Conservation (phyloP, 2,888 invertebrate species). For the Anorthoa munda region DNA sequence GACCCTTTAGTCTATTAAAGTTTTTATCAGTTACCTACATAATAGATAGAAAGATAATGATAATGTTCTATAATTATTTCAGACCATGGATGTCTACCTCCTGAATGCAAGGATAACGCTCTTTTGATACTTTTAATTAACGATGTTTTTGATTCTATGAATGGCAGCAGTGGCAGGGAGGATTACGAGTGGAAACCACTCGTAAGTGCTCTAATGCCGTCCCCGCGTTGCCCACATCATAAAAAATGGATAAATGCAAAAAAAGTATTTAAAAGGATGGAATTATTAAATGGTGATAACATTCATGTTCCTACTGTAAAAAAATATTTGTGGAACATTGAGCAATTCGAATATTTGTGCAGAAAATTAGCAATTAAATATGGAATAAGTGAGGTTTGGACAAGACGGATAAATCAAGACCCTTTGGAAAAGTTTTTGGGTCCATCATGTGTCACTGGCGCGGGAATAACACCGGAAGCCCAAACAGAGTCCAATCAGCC, state of each 20-base stretch:
- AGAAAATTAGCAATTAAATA: neutral
- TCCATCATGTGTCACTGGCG: neutral
- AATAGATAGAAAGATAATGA: too few species aligned
- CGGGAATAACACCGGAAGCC: neutral
- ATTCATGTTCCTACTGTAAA: slow-evolving; percentile 6
- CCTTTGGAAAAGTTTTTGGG: slow-evolving; percentile 13
- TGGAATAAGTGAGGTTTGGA: slow-evolving; percentile 23
- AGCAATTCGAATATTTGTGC: neutral
- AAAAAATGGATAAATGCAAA: slow-evolving; percentile 14
- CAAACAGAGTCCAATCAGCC: neutral
- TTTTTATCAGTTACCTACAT: neutral
- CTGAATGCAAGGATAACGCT: slow-evolving; percentile 10
- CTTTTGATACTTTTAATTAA: slow-evolving; percentile 8
- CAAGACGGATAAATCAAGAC: slow-evolving; percentile 17
- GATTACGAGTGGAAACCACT: slow-evolving; percentile 7
- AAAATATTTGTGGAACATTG: slow-evolving; percentile 17
- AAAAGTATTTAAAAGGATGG: slow-evolving; percentile 2
- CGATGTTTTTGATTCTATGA: slow-evolving; percentile 27
- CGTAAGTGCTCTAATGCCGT: neutral
- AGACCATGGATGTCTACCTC: neutral
- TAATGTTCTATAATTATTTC: slow-evolving; percentile 9
- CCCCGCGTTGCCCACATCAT: slow-evolving; percentile 12
- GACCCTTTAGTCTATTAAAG: too few species aligned
- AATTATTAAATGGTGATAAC: slow-evolving; percentile 8
- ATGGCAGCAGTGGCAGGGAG: slow-evolving; percentile 6